Evolutionary conservation across 2,113 vertebrate genomes (phyloP).

Genomic region (Phocoena phocoena): DNA sequence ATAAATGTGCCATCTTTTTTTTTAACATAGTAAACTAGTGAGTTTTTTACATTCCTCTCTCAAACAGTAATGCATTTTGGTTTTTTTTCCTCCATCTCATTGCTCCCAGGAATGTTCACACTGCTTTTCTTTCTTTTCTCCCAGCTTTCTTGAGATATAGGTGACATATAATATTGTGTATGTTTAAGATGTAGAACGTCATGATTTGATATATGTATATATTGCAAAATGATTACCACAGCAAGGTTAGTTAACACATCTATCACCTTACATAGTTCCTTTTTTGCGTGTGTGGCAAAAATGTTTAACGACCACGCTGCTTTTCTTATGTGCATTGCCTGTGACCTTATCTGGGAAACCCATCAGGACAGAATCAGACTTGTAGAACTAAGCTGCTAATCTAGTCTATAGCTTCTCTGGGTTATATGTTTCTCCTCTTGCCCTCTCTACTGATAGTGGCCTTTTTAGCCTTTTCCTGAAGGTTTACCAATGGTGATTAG

Average conservation of each 20-base stretch:
- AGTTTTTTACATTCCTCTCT: constrained; percentile 82
- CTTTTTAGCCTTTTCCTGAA: background rate
- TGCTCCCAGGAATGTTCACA: background rate
- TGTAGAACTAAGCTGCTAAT: background rate
- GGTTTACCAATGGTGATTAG: background rate
- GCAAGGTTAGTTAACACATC: background rate
- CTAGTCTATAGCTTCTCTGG: background rate
- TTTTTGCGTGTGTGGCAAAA: background rate
- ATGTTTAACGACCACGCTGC: background rate
- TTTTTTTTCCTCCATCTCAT: constrained; percentile 28
- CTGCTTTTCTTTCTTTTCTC: background rate
- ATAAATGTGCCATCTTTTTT: constrained; percentile 99
- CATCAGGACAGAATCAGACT: background rate
- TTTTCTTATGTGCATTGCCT: background rate
- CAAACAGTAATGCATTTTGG: constrained; percentile 47
- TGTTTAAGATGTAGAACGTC: background rate
- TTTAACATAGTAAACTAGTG: constrained; percentile 91
- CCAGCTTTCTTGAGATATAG: background rate
- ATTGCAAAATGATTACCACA: background rate
- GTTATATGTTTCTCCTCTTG: background rate
- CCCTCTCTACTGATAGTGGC: background rate
- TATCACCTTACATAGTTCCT: background rate
- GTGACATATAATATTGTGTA: background rate
- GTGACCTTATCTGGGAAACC: background rate
- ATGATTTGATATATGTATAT: background rate